Conservation (phyloP, 1,140 invertebrate genomes). For the Aphaenogaster ashmeadi region DNA sequence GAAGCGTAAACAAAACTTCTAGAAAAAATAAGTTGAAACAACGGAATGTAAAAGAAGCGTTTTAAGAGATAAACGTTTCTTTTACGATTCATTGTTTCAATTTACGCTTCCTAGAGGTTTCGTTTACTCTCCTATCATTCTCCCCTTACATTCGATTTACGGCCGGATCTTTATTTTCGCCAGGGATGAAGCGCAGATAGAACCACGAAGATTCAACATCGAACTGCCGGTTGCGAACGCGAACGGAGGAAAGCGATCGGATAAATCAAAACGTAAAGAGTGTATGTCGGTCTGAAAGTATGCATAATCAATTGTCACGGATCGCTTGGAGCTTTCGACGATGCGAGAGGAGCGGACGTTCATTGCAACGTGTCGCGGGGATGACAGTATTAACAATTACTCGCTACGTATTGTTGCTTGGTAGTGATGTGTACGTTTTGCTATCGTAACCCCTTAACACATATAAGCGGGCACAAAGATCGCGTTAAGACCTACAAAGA, state of each 20-base stretch:
- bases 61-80: too few species aligned
- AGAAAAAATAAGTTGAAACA: too few species aligned
- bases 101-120: too few species aligned
- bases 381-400: slow-evolving; percentile 72
- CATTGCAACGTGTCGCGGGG: slow-evolving; percentile 42
- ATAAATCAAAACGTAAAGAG: slow-evolving; percentile 33
- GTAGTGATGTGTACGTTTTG: slow-evolving; percentile 46
- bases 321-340: not conserved
- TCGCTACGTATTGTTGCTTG: slow-evolving; percentile 71
- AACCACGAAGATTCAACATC: not conserved
- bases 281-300: slow-evolving; percentile 5
- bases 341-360: not conserved
- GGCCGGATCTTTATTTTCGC: too few species aligned
- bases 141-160: too few species aligned
- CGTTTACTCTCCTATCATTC: too few species aligned
- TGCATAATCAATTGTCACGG: slow-evolving; percentile 43
- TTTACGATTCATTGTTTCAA: too few species aligned
- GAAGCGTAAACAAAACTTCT: too few species aligned
- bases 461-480: slow-evolving; percentile 67
- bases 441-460: slow-evolving; percentile 36
- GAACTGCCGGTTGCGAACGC: not conserved
- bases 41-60: too few species aligned
- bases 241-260: not conserved
- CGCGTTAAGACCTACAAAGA: slow-evolving; percentile 68
- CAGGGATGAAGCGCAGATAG: not conserved